Evolutionary conservation across 2,888 invertebrate genomes (phyloP), one percentile per base, ranked within the genome.

Genomic region (Drosophila sordidula): DNA sequence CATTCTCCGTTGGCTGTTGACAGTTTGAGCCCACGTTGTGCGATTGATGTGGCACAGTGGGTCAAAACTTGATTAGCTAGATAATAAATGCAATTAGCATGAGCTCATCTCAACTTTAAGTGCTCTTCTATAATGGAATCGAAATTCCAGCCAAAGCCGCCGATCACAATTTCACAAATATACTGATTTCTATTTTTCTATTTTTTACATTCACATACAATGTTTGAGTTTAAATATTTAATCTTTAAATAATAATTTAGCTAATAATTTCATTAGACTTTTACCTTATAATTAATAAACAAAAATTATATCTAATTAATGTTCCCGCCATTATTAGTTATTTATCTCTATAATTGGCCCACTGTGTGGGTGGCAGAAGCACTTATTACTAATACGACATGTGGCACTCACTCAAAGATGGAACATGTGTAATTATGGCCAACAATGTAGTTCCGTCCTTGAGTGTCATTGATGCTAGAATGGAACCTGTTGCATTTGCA

Each of bases 321-420:
- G 26, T 2, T 26, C 0, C 6, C 6, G 29, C 29, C 0, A 9
- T 29, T 29, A 29, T 29, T 8, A 29, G 9, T 29, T 8, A 29
- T 29, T 29, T 29, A 29, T 34, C 32, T 26, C 22, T 11, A 11
- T 63, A 4, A 12, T 38, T 42, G 58, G 6, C 11, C 34, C 69
- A 85, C 68, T 47, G 80, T 68, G 69, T 74, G 39, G 61, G 25
- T 26, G 29, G 16, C 11, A 26, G 4, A 41, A 42, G 41, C 68
- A 69, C 70, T 77, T 88, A 81, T 87, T 84, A 71, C 84, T 73
- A 57, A 87, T 89, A 81, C 82, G 85, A 69, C 87, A 78, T 89
- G 81, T 78, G 72, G 61, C 61, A 77, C 46, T 51, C 65, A 66
- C 67, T 74, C 39, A 44, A 75, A 68, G 75, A 65, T 83, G 78